Conservation (phyloP, 2,113 vertebrate species). For the Cebidichthys violaceus region DNA sequence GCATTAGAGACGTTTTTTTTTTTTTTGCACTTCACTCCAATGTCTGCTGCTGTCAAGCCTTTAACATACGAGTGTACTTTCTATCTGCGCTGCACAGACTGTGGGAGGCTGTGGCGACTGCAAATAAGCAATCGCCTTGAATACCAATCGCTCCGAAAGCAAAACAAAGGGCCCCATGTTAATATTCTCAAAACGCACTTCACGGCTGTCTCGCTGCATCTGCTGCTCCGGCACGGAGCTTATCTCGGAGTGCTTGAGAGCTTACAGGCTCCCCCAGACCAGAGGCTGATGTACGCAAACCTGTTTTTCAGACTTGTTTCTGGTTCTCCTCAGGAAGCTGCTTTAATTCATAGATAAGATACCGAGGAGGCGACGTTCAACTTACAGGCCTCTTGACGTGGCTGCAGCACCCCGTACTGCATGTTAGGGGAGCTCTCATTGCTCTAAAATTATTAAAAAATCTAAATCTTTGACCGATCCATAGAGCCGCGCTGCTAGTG, state of each 20-base stretch:
- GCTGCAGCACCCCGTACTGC: not conserved
- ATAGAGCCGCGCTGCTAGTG: too few relatives aligned
- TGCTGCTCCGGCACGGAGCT: not conserved
- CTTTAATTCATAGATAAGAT: conserved; percentile 51
- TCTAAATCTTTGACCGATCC: not conserved
- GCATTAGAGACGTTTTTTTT: too few relatives aligned
- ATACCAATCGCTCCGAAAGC: conserved; percentile 48
- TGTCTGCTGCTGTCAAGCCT: not conserved
- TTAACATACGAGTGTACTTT: not conserved
- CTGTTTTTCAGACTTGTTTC: conserved; percentile 9
- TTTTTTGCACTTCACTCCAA: not conserved
- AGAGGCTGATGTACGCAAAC: conserved; percentile 14
- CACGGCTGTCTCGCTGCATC: conserved; percentile 14
- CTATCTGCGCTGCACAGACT: not conserved
- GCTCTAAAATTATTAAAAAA: not conserved
- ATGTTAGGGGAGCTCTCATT: not conserved
- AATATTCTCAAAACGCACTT: conserved; percentile 59
- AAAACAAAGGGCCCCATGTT: conserved; percentile 47
- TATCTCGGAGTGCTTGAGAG: not conserved
- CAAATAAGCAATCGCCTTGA: conserved; percentile 34
- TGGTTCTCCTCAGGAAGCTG: conserved; percentile 51
- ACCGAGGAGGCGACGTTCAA: conserved; percentile 15
- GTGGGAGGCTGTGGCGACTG: conserved; percentile 5
- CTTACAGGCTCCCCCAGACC: not conserved
- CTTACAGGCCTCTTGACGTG: not conserved